A percentile compares a stretch with the other conserved stretches of the same genome.
phyloP scores from a whole-genome alignment of 2,113 vertebrate species.

The Carassius auratus region DNA sequence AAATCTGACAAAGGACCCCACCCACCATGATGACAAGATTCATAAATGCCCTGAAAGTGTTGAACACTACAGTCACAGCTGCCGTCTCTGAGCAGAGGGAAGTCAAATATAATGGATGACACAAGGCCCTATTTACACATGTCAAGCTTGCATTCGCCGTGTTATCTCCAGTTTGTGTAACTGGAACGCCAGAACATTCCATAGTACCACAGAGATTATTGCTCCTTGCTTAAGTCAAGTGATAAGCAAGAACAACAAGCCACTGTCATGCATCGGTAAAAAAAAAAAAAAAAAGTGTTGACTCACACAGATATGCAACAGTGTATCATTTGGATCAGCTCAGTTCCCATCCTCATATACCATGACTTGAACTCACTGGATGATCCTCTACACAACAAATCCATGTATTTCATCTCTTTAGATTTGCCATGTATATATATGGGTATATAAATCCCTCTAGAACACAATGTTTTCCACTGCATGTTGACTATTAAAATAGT shows the following conservation, averaged over 20 bases:
- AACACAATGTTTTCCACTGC: background rate
- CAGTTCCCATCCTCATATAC: background rate
- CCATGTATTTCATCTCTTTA: background rate
- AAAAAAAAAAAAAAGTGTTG: background rate
- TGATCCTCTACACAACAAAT: background rate
- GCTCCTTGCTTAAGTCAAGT: slow-evolving; percentile 11
- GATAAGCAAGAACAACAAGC: slow-evolving; percentile 19
- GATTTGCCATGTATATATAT: background rate
- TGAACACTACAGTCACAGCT: background rate
- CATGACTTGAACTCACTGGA: background rate
- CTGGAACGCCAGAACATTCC: slow-evolving; percentile 24
- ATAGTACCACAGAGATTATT: slow-evolving; percentile 23
- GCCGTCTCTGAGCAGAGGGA: background rate
- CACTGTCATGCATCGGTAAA: background rate
- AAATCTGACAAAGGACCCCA: too few species aligned
- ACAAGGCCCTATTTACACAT: slow-evolving; percentile 2
- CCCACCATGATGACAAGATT: background rate
- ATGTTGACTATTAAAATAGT: background rate
- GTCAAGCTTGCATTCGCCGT: slow-evolving; percentile 12
- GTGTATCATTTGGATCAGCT: background rate
- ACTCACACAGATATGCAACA: slow-evolving; percentile 4
- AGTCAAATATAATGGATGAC: background rate
- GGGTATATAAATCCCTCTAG: background rate
- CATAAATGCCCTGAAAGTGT: background rate
- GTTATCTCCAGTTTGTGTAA: slow-evolving; percentile 15